phyloP scores from a whole-genome alignment of 2,113 vertebrate genomes.

The Perognathus longimembris region DNA sequence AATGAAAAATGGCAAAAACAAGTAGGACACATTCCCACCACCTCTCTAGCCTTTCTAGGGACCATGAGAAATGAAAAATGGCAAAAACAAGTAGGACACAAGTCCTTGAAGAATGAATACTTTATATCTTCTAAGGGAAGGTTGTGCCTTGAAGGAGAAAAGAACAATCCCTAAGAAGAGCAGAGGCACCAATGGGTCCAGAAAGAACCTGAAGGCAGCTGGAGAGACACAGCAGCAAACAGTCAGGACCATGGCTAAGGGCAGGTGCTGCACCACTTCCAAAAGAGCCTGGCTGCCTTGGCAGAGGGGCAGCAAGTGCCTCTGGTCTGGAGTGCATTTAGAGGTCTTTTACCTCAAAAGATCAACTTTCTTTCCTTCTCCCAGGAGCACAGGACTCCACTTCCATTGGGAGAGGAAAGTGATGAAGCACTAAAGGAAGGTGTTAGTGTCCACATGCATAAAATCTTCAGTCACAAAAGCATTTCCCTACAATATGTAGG shows the following conservation, averaged over 20 bases:
- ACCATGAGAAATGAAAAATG: no score
- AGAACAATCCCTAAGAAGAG: no score
- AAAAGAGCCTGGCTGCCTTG: background rate
- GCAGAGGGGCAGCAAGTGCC: background rate
- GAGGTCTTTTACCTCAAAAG: background rate
- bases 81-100: background rate
- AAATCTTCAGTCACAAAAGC: no score
- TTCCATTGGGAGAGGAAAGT: background rate
- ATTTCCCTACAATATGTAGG: background rate
- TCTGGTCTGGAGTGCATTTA: background rate
- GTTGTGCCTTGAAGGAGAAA: background rate
- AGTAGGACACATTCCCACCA: background rate
- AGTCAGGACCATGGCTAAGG: background rate
- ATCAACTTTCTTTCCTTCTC: no score
- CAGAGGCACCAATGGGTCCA: background rate
- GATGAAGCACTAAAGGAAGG: background rate
- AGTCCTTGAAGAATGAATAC: background rate
- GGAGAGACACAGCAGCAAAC: background rate
- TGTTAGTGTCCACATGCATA: no score
- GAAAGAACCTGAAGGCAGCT: background rate
- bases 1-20: no score
- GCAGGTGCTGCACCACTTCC: background rate
- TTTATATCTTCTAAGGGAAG: background rate
- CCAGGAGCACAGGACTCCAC: background rate
- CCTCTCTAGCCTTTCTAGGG: background rate